These are phyloP conservation scores for Bucco capensis DNA, from an alignment of 2,113 vertebrate species.

Conservation along the genomic window DNA sequence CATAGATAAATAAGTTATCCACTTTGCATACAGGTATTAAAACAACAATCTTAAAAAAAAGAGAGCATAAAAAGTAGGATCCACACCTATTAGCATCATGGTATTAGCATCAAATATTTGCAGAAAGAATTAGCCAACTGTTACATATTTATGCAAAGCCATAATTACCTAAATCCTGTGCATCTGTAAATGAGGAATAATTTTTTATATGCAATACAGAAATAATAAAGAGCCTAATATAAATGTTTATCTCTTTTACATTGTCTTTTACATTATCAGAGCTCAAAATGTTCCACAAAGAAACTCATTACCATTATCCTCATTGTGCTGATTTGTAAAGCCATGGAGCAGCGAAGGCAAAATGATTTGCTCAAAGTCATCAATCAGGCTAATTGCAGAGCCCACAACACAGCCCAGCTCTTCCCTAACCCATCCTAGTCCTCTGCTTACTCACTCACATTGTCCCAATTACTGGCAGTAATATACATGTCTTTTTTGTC, in stretches of 20 bases:
- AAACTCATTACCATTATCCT: background rate
- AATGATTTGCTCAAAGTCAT: slow-evolving; percentile 2
- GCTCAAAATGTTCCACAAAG: background rate
- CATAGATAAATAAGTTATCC: background rate
- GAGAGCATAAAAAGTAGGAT: background rate
- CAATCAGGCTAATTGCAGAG: slow-evolving; percentile 21
- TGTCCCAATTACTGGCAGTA: background rate
- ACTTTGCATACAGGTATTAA: background rate
- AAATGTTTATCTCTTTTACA: slow-evolving; percentile 7
- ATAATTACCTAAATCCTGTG: slow-evolving; percentile 21
- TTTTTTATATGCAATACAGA: background rate
- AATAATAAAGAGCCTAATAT: slow-evolving; percentile 11
- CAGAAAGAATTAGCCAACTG: background rate
- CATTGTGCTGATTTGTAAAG: background rate
- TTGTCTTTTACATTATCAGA: background rate
- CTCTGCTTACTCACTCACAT: background rate
- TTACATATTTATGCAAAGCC: slow-evolving; percentile 30
- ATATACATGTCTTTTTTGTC: background rate
- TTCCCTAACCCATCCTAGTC: background rate
- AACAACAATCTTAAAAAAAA: background rate
- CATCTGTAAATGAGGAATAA: background rate
- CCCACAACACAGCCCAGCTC: background rate
- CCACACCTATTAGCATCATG: background rate
- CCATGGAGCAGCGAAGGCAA: background rate
- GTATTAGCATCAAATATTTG: background rate